Evolutionary conservation across 2,113 vertebrate genomes (phyloP).

Genomic region (rat (Rattus norvegicus)): GRCr8 NC_086021.1:34872001-34872500

Average conservation of each 20-base stretch:
- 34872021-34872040: neutral
- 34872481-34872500: neutral
- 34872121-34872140: neutral
- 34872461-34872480: neutral
- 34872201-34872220: neutral
- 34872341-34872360: neutral
- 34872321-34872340: neutral
- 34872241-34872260: neutral
- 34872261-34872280: neutral
- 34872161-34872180: neutral
- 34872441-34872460: neutral
- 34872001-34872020: no score
- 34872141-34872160: neutral
- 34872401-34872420: conserved; percentile 80
- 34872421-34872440: rapidly evolving
- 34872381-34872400: conserved; percentile 62
- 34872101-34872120: neutral
- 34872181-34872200: neutral
- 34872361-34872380: neutral
- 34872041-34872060: neutral
- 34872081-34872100: neutral
- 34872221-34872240: neutral
- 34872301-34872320: neutral
- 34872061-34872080: neutral
- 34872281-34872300: neutral